Evolutionary conservation across 2,888 invertebrate species (phyloP).

Genomic region (Drosophila ustulata): DNA sequence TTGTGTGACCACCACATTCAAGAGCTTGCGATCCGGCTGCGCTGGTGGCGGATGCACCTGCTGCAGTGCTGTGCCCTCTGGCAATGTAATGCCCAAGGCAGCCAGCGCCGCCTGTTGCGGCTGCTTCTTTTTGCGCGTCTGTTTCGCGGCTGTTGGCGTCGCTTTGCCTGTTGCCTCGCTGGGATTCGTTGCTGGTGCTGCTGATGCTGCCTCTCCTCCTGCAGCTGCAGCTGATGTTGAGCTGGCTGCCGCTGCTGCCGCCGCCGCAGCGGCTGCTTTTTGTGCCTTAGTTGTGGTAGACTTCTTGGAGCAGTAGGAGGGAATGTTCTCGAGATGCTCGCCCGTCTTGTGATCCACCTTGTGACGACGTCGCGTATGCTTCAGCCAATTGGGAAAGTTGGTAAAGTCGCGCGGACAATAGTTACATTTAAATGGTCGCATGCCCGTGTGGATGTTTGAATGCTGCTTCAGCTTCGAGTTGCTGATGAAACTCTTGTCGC

Average conservation of each 20-base stretch:
- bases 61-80: slow-evolving; percentile 66
- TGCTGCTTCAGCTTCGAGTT: slow-evolving; percentile 87
- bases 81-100: slow-evolving; percentile 71
- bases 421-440: slow-evolving; percentile 87
- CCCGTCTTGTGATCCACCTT: slow-evolving; percentile 85
- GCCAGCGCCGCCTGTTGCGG: slow-evolving; percentile 72
- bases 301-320: slow-evolving; percentile 84
- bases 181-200: slow-evolving; percentile 5
- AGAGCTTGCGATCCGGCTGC: slow-evolving; percentile 42
- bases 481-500: slow-evolving; percentile 87
- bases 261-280: slow-evolving; percentile 66
- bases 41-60: slow-evolving; percentile 51
- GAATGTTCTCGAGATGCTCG: slow-evolving; percentile 84
- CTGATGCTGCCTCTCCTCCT: slow-evolving; percentile 20
- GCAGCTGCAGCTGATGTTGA: slow-evolving; percentile 6
- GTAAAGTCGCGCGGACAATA: slow-evolving; percentile 87
- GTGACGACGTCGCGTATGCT: slow-evolving; percentile 87
- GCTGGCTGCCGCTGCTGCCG: slow-evolving; percentile 56
- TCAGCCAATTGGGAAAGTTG: slow-evolving; percentile 87
- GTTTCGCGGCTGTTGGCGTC: slow-evolving; percentile 50
- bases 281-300: slow-evolving; percentile 75
- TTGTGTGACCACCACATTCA: slow-evolving; percentile 28
- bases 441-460: slow-evolving; percentile 87
- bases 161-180: slow-evolving; percentile 15
- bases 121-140: slow-evolving; percentile 68